phyloP scores from a whole-genome alignment of 1,140 invertebrate genomes.

The Drosophila prosaltans region DNA sequence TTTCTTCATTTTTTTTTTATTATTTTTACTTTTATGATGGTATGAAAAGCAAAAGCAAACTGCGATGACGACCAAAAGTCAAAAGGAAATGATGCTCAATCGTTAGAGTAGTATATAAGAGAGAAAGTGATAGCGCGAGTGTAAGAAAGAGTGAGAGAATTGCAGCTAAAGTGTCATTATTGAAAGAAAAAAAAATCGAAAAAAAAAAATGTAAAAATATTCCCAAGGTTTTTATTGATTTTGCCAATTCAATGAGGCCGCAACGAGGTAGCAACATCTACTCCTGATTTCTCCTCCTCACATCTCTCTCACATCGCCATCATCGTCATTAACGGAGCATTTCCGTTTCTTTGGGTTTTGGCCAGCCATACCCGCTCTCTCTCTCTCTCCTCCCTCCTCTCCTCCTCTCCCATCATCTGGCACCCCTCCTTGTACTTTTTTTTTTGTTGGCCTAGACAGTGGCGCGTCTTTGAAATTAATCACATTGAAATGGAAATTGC shows the following conservation, averaged over 20 bases:
- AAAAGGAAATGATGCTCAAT: constrained; percentile 16
- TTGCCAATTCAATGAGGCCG: constrained; percentile 44
- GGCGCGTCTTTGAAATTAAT: constrained; percentile 66
- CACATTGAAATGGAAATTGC: constrained; percentile 73
- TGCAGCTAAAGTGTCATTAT: constrained; percentile 50
- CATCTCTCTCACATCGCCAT: neutral
- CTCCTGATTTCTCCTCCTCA: constrained; percentile 1
- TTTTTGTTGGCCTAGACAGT: constrained; percentile 1
- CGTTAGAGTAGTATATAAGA: constrained; percentile 28
- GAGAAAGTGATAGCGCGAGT: neutral
- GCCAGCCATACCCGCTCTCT: too few relatives aligned
- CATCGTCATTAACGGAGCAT: constrained; percentile 10
- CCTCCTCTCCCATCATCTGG: too few relatives aligned
- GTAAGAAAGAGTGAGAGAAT: neutral
- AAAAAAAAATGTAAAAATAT: constrained; percentile 44
- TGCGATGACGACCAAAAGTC: constrained; percentile 15
- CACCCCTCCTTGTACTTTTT: neutral
- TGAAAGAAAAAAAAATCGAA: constrained; percentile 2
- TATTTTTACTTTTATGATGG: constrained; percentile 12
- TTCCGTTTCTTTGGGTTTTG: constrained; percentile 1
- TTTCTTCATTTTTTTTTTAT: neutral
- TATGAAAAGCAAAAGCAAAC: constrained; percentile 10
- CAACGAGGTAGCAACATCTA: constrained; percentile 21
- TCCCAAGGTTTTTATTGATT: constrained; percentile 72
- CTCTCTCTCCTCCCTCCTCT: neutral